Conservation (phyloP, 1,140 invertebrate genomes). For the Drosophila serrata region DNA sequence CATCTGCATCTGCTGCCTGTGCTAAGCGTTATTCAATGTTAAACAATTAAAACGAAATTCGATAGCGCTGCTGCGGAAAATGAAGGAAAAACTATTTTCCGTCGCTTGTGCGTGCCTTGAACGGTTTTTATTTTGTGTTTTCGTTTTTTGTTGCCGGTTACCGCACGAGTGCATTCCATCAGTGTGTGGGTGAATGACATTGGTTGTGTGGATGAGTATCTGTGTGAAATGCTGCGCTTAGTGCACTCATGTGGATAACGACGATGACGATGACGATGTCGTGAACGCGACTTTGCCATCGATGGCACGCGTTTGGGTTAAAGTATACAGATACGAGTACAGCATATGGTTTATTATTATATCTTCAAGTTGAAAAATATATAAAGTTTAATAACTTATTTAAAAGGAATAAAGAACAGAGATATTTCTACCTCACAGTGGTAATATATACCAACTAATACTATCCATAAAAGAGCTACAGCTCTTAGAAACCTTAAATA, state of each 20-base stretch:
- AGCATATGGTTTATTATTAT: neutral
- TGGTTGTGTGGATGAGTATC: constrained; percentile 26
- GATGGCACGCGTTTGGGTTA: constrained; percentile 51
- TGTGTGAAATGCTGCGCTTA: constrained; percentile 44
- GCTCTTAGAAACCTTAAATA: neutral
- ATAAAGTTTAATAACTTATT: neutral
- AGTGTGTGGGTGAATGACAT: constrained; percentile 28
- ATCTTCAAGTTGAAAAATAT: neutral
- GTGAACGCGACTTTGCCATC: constrained; percentile 49
- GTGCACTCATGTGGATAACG: constrained; percentile 69
- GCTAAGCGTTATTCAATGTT: constrained; percentile 45
- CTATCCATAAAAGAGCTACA: neutral
- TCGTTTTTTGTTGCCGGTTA: constrained; percentile 44
- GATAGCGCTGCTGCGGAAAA: constrained; percentile 19
- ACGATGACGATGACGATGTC: constrained; percentile 37
- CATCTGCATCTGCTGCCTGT: constrained; percentile 13
- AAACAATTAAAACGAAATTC: constrained; percentile 64
- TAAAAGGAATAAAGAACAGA: neutral
- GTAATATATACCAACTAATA: too few relatives aligned
- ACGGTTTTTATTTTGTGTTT: too few relatives aligned
- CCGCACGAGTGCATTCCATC: constrained; percentile 59
- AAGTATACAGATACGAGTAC: neutral
- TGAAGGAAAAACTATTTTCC: constrained; percentile 49
- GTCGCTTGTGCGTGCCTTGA: constrained; percentile 32
- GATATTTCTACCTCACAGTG: neutral